Evolutionary conservation across 2,797 vertebrate genomes (phyloP), one percentile per base, ranked within the genome.

Genomic region (Cossypha caffra): DNA sequence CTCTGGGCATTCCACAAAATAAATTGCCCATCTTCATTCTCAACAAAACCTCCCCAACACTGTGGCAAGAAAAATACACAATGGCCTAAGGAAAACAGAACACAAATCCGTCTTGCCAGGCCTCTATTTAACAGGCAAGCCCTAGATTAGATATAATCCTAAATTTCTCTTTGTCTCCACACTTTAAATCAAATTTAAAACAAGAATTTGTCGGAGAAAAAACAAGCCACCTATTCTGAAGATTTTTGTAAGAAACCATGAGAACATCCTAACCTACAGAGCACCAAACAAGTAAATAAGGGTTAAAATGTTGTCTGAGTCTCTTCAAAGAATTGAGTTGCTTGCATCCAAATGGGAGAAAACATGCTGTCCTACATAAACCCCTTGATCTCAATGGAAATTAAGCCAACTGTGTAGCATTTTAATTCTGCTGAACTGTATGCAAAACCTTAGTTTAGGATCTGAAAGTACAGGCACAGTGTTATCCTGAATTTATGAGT

Each of bases 351-450:
- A 95, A 86, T 19, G 8, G 57, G 82, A 74, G 47, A 67, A 95
- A 93, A 87, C 38, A 73, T 1, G n/a, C 8, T 48, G 88, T 58
- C 94, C 88, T 95, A 95, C 79, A 96, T 86, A 96, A 96, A 95
- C 38, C 83, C 90, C 88, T 96, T 96, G 86, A 74, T 91, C 88
- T 71, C 67, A 89, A 74, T 57, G 52, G 95, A 87, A 96, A 94
- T 91, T 80, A 95, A 75, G 48, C 23, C 57, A 95, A 88, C 38
- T 77, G 38, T 12, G 28, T 5, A 92, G 66, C 62, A 77, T 64
- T 94, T 95, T 92, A 90, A 95, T 95, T 88, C 84, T 55, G 45
- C 72, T 77, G 78, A 93, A 94, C 74, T 82, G 55, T 59, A 80
- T 37, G 87, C n/a, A 94, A 95, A 96, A 16, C 28, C 71, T 79